Conservation (phyloP, 2,797 vertebrate genomes). For the Esox masquinongy region DNA sequence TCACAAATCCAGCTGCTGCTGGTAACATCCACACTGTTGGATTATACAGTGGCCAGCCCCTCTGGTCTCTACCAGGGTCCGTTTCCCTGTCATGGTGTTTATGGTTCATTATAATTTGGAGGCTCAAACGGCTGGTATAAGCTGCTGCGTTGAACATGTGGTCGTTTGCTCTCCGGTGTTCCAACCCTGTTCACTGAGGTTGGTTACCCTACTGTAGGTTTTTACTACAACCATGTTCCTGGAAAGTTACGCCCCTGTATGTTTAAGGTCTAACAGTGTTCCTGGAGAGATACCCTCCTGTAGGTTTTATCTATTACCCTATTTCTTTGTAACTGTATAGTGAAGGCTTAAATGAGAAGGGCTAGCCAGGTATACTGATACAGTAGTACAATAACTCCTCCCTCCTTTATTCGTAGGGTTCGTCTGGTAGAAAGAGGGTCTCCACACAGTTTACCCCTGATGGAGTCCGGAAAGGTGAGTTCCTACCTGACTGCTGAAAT, state of each 20-base stretch:
- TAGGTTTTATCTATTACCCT: too few species aligned
- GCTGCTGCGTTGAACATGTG: not conserved
- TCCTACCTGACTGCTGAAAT: not conserved
- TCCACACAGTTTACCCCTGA: constrained; percentile 93
- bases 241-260: too few species aligned
- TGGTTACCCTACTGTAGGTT: too few species aligned
- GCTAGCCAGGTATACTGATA: not conserved
- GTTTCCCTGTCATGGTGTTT: not conserved
- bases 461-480: constrained; percentile 98
- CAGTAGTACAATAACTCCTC: not conserved
- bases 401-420: constrained; percentile 67
- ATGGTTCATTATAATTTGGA: not conserved
- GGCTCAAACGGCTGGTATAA: not conserved
- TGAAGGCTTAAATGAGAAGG: not conserved
- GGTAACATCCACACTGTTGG: not conserved
- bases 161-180: not conserved
- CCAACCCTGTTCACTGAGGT: too few species aligned
- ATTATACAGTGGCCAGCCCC: too few species aligned
- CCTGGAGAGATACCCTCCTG: too few species aligned
- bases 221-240: too few species aligned
- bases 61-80: not conserved
- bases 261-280: too few species aligned
- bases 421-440: constrained; percentile 95
- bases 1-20: not conserved
- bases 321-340: not conserved